phyloP scores from a whole-genome alignment of 2,113 vertebrate species.

The Formicarius rufipectus region DNA sequence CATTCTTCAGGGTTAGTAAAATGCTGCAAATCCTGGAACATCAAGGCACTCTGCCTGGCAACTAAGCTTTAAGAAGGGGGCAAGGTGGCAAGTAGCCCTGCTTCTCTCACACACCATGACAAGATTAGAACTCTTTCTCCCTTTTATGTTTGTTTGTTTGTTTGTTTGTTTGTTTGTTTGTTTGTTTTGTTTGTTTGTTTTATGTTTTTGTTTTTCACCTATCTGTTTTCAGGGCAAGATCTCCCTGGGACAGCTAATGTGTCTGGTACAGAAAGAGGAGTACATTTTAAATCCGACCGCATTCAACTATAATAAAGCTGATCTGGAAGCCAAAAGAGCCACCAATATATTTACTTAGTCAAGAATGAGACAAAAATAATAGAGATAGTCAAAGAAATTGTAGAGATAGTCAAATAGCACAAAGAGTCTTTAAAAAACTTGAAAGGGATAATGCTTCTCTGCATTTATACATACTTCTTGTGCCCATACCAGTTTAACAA shows the following conservation, averaged over 20 bases:
- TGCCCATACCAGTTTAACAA: neutral
- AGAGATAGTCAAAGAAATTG: neutral
- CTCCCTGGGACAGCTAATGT: rapidly evolving
- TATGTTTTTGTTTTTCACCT: neutral
- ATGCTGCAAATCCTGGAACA: neutral
- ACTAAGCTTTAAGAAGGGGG: neutral
- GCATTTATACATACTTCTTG: neutral
- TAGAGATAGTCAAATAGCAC: neutral
- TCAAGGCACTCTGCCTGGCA: neutral
- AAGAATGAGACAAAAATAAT: neutral
- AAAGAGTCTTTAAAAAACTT: neutral
- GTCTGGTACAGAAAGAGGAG: neutral
- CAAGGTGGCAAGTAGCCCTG: neutral
- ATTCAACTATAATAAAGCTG: neutral
- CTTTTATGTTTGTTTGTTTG: neutral
- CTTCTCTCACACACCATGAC: neutral
- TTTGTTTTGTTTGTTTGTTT: too few relatives aligned
- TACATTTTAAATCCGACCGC: neutral
- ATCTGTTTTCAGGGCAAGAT: neutral
- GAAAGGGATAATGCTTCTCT: neutral
- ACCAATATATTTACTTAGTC: neutral
- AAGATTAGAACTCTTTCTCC: neutral
- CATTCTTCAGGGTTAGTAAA: neutral
- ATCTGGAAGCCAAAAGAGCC: neutral
- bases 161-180: too few relatives aligned